Conservation (phyloP, 2,113 vertebrate species). For the Ptilorrhoa leucosticta region DNA sequence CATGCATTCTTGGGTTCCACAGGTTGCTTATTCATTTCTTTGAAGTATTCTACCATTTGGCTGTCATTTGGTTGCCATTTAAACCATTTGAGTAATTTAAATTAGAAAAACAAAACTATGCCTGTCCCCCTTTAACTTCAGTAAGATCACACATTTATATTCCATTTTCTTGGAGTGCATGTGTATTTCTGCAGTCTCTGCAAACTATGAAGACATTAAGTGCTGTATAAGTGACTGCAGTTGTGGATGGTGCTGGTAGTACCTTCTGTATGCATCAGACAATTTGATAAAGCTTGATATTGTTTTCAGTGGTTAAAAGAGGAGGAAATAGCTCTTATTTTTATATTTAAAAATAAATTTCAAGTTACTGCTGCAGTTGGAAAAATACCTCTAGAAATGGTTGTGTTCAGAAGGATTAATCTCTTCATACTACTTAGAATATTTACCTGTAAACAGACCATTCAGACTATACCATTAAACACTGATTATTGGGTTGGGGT, state of each 20-base stretch:
- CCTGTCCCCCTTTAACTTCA: neutral
- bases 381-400: neutral
- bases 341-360: neutral
- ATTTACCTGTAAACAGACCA: neutral
- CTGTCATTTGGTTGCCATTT: neutral
- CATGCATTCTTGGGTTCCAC: neutral
- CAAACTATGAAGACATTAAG: neutral
- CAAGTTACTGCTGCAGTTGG: neutral
- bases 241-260: neutral
- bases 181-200: neutral
- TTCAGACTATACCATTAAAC: neutral
- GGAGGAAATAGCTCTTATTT: neutral
- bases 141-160: neutral
- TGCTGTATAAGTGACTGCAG: neutral
- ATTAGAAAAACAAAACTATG: neutral
- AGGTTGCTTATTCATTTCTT: neutral
- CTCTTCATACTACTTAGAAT: neutral
- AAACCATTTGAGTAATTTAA: conserved; percentile 20
- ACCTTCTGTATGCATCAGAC: neutral
- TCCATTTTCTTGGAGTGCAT: neutral
- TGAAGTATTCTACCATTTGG: neutral
- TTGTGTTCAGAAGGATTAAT: neutral
- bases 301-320: neutral
- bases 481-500: neutral
- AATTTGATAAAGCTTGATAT: neutral